These are phyloP conservation scores for rabbit (Oryctolagus cuniculus) DNA, from an alignment of 2,113 vertebrate species.

Conservation along the genomic window DNA sequence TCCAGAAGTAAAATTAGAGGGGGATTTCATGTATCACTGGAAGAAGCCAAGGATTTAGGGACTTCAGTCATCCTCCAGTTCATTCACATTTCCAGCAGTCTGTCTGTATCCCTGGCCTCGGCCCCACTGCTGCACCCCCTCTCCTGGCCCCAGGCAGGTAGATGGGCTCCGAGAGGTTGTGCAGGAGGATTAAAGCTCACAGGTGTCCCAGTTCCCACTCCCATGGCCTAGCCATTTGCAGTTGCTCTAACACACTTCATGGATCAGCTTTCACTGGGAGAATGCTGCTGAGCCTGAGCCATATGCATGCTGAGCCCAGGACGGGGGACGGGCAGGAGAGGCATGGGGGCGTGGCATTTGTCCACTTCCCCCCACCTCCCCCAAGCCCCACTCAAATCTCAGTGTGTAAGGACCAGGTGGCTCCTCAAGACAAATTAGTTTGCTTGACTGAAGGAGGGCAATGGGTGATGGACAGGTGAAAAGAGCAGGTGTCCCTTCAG, in stretches of 20 bases:
- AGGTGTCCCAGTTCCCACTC: neutral
- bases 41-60: neutral
- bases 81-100: neutral
- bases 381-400: neutral
- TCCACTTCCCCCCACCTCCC: too few species aligned
- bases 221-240: neutral
- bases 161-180: neutral
- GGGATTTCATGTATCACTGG: neutral
- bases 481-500: neutral
- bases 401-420: neutral
- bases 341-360: too few species aligned
- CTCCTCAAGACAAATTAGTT: neutral
- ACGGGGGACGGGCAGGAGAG: too few species aligned
- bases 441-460: neutral
- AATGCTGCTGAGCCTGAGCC: neutral
- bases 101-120: neutral
- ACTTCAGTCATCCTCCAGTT: neutral
- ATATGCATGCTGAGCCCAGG: too few species aligned
- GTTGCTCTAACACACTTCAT: neutral
- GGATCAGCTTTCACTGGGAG: neutral
- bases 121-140: too few species aligned
- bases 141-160: too few species aligned
- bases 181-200: neutral
- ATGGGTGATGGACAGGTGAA: neutral
- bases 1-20: neutral